Base-by-base conservation (phyloP, 1,140 invertebrate species). In the Drosophila busckii region DNA sequence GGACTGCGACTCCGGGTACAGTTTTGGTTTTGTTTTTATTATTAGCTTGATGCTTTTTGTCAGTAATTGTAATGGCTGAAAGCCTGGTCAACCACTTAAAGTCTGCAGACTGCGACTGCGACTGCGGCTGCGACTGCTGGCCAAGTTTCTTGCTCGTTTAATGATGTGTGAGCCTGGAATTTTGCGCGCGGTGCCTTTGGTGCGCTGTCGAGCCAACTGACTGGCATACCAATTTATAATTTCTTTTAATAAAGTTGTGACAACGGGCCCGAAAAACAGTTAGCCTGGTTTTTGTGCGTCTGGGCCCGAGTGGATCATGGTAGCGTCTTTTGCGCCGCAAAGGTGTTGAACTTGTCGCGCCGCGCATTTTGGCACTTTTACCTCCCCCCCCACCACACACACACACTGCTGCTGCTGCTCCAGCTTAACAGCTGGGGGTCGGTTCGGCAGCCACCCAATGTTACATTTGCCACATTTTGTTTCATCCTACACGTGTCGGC, bases 201-300 rank as follows among this genome's bases (percentile, higher is more conserved):
- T 67, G 75, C 75, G 52, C 52, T 54, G 22, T 37, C 68, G 62
- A 44, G 53, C 55, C 29, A 41, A 59, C 52, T 55, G 70, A 75
- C 70, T 66, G 70, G 69, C 75, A 82, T 82, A 83, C 75, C 75
- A 82, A 82, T 82, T 82, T 82, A 82, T 82, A 82, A 82, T 82
- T 82, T 82, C 75, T 69, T 82, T 82, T 82, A 82, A 82, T 82
- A 82, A 82, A 82, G 75, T 82, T 82, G 75, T 82, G 76, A 82
- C 25, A 19, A n/a, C 12, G 17, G 9, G 26, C 50, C 50, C 34
- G n/a, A n/a, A n/a, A 38, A 42, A 48, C 29, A 19, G 41, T 13
- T 19, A 15, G 49, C 15, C 26, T 9, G 15, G 22, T 62, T 76
- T 70, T 70, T 70, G 52, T 67, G 26, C 52, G 53, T 71, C 59